phyloP scores from a whole-genome alignment of 2,113 vertebrate genomes.

The Asarcornis scutulata region DNA sequence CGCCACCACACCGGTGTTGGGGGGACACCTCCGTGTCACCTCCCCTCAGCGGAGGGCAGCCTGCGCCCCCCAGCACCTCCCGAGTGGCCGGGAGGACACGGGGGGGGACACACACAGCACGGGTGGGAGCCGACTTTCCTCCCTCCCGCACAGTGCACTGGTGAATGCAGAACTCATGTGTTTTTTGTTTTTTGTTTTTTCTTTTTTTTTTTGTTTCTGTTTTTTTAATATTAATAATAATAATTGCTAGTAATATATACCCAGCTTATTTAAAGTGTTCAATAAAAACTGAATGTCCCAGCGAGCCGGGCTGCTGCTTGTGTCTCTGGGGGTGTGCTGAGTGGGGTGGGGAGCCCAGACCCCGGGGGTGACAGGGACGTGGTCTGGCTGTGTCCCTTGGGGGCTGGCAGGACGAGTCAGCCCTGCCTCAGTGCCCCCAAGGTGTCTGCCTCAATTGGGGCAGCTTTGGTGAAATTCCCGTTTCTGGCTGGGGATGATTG shows the following conservation, averaged over 20 bases:
- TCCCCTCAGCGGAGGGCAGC: background rate
- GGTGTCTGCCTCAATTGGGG: rapidly evolving
- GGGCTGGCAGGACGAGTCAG: too few species aligned
- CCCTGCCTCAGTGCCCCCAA: background rate
- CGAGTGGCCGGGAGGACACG: background rate
- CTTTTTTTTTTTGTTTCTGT: background rate
- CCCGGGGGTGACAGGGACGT: background rate
- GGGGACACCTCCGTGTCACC: background rate
- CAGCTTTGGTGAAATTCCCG: background rate
- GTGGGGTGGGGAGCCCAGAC: rapidly evolving
- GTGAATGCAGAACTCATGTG: conserved; percentile 49
- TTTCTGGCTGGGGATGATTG: background rate
- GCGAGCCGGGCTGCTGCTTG: rapidly evolving
- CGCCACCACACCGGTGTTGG: background rate
- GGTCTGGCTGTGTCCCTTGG: background rate
- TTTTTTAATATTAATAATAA: background rate
- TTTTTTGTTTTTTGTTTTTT: conserved; percentile 27
- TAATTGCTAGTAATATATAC: conserved; percentile 70
- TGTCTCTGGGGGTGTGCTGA: rapidly evolving
- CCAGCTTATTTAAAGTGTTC: conserved; percentile 71
- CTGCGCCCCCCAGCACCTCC: background rate
- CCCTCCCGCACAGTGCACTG: conserved; percentile 25
- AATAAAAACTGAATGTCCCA: conserved; percentile 33
- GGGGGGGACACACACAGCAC: background rate
- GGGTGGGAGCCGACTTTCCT: conserved; percentile 35